A percentile compares a stretch with the other conserved stretches of the same genome.
phyloP scores from a whole-genome alignment of 1,140 invertebrate species.

The Nymphalis io region DNA sequence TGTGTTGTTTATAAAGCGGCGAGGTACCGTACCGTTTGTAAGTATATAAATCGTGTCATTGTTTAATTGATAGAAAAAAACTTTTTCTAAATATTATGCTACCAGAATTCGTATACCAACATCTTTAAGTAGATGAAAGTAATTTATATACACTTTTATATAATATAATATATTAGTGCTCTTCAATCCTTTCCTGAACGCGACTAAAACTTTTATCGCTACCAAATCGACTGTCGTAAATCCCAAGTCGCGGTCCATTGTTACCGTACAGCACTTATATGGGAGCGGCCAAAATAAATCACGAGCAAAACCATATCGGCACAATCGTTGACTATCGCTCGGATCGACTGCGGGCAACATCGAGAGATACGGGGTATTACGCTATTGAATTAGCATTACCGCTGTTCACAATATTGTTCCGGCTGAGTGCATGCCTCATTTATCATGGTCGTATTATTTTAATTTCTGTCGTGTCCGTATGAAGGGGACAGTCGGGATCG shows the following conservation, averaged over 20 bases:
- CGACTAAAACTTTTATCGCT: constrained; percentile 71
- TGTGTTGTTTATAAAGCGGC: constrained; percentile 16
- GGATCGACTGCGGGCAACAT: constrained; percentile 63
- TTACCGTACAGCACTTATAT: constrained; percentile 73
- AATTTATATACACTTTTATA: background rate
- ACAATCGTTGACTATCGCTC: constrained; percentile 67
- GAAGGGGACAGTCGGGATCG: constrained; percentile 48
- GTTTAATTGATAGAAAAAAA: background rate
- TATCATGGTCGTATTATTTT: constrained; percentile 64
- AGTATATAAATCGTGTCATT: constrained; percentile 1
- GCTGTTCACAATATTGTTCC: constrained; percentile 64
- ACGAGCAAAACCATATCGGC: constrained; percentile 76
- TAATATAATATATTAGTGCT: constrained; percentile 27
- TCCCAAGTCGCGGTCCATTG: constrained; percentile 66
- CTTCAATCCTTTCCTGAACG: constrained; percentile 27
- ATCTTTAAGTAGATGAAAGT: background rate
- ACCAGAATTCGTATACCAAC: too few species aligned
- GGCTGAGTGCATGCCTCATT: constrained; percentile 51
- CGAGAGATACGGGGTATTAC: constrained; percentile 70
- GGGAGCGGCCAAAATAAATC: constrained; percentile 78
- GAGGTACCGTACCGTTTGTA: constrained; percentile 13
- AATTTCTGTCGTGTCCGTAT: constrained; percentile 58
- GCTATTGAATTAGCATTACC: constrained; percentile 76
- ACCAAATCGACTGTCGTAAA: constrained; percentile 76
- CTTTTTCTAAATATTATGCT: background rate